Percentiles rank a stretch among this genome's conserved stretches.
phyloP scores from a whole-genome alignment of 1,140 invertebrate species.

The Littorina saxatilis region DNA sequence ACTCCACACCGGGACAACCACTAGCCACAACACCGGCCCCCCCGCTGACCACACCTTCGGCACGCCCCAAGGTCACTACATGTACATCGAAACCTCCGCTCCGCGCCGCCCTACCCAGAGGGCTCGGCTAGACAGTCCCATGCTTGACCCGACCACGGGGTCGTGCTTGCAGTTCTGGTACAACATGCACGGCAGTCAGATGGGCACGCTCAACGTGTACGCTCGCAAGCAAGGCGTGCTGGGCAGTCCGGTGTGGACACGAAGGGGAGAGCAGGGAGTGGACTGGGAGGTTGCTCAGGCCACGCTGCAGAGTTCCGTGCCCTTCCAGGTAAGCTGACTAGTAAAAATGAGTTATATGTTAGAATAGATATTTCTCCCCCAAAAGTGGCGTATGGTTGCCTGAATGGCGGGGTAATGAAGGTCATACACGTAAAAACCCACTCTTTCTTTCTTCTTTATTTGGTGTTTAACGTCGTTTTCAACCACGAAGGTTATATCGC shows the following conservation, averaged over 20 bases:
- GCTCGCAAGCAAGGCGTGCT: constrained; percentile 43
- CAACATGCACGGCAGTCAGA: constrained; percentile 83
- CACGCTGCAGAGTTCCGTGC: constrained; percentile 26
- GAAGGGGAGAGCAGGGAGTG: constrained; percentile 55
- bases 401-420: too few species aligned
- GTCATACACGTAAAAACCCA: too few species aligned
- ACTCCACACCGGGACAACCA: constrained; percentile 55
- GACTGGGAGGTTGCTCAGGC: constrained; percentile 60
- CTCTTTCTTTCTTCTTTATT: too few species aligned
- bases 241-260: constrained; percentile 52
- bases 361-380: too few species aligned
- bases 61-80: constrained; percentile 76
- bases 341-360: too few species aligned
- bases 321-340: constrained; percentile 50
- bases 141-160: constrained; percentile 50
- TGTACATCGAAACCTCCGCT: constrained; percentile 62
- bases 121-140: constrained; percentile 58
- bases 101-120: constrained; percentile 63
- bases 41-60: constrained; percentile 69
- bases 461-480: too few species aligned
- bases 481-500: too few species aligned
- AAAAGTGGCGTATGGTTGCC: too few species aligned
- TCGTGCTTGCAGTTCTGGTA: constrained; percentile 80
- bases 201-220: constrained; percentile 63
- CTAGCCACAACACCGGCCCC: constrained; percentile 53